phyloP scores from a whole-genome alignment of 2,797 vertebrate genomes.

The Cichlasoma orientale region DNA sequence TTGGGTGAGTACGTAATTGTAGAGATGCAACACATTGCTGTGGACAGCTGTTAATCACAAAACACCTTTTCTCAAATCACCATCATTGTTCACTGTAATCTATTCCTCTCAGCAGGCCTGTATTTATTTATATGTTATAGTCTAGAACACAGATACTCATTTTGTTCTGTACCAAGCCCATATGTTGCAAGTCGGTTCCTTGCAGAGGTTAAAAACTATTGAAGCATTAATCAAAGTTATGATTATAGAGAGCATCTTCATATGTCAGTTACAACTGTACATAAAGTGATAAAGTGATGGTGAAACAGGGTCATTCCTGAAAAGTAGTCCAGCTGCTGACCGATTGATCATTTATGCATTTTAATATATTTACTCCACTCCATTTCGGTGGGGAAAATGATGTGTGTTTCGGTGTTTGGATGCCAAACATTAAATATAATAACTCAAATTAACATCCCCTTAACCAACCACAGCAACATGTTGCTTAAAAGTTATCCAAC shows the following conservation, averaged over 20 bases:
- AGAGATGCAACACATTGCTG: no score
- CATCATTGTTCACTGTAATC: not conserved
- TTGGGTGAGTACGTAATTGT: not conserved
- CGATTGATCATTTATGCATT: not conserved
- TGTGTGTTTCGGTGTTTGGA: not conserved
- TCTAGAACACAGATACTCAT: not conserved
- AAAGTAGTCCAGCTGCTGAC: not conserved
- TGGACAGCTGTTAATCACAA: no score
- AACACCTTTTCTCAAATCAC: no score
- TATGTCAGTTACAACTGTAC: not conserved
- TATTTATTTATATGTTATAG: not conserved
- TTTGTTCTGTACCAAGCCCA: not conserved
- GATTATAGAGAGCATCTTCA: not conserved
- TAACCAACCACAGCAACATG: not conserved
- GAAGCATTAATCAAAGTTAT: not conserved
- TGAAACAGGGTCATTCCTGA: not conserved
- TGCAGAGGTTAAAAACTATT: not conserved
- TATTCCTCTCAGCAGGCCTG: not conserved
- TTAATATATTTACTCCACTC: not conserved
- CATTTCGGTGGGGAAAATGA: not conserved
- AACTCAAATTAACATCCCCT: not conserved
- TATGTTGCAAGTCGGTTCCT: not conserved
- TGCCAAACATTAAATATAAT: not conserved
- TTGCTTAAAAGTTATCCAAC: not conserved
- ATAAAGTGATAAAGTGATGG: not conserved